Evolutionary conservation across 2,888 invertebrate species (phyloP), one percentile per base, ranked within the genome.

Genomic region (Neria commutata): DNA sequence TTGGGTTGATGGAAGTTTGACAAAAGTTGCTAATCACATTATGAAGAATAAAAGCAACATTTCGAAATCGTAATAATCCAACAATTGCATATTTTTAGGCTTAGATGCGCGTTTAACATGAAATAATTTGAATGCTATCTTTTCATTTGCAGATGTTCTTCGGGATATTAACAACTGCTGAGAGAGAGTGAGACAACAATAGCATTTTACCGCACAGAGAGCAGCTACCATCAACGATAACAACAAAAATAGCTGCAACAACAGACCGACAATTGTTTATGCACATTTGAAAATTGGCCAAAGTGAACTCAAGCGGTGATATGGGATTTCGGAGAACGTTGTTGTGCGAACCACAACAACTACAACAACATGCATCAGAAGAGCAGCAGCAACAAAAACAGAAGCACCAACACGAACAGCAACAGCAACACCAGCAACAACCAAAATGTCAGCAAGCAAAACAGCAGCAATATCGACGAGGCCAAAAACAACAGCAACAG

Each of bases 371-470:
- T 26, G 45, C 54, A 64, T 11, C 2, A 21, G 37, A 16, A 19
- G 19, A 21, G 14, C 23, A 34, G 19, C 21, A 29, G 65, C 67
- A 64, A 63, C 42, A 52, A 61, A 48, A 51, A 68, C 64, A 63
- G 48, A 62, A 52, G 21, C 19, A 49, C 53, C 56, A 51, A 26
- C 51, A 52, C 47, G 55, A 63, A 10, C 58, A 54, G 21, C 66
- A 63, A 59, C 65, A 66, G 40, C 46, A 45, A 34, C 54, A 54
- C 26, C 47, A 51, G 46, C 59, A 51, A 24, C 37, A n/a, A 29
- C 29, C 29, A 11, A 29, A 29, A 29, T 4, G n/a, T 37, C 14
- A 8, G 10, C n/a, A 21, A 17, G 17, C 42, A 8, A 21, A 21
- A 42, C 48, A 24, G 24, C 26, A 42, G 4, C 17, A 17, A 21